phyloP scores from a whole-genome alignment of 2,797 vertebrate genomes.

The Crypturellus tataupa region DNA sequence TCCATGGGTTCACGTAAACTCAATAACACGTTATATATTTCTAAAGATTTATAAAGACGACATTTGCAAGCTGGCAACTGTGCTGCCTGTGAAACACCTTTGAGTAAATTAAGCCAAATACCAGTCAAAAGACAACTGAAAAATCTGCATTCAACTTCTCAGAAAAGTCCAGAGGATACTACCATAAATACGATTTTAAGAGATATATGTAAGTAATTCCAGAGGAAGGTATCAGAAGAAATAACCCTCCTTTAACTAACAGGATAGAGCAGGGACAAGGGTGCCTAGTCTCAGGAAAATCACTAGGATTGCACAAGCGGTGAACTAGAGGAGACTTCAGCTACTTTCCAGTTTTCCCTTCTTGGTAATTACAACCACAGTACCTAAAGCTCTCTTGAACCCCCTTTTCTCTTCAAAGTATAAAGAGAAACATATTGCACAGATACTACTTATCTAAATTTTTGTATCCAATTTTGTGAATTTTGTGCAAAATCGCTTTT shows the following conservation, averaged over 20 bases:
- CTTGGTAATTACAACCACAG: fast-evolving
- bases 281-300: neutral
- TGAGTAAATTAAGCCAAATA: neutral
- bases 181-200: neutral
- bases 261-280: neutral
- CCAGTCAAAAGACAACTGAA: neutral
- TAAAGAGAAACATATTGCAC: neutral
- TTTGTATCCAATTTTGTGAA: fast-evolving
- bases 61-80: neutral
- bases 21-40: neutral
- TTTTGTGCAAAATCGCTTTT: neutral
- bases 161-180: neutral
- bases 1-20: neutral
- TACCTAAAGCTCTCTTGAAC: neutral
- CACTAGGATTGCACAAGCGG: neutral
- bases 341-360: neutral
- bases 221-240: neutral
- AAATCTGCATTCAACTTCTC: neutral
- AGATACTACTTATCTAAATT: neutral
- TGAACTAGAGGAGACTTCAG: neutral
- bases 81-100: neutral
- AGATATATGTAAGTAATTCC: neutral
- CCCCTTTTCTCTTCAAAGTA: neutral
- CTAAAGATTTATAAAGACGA: neutral
- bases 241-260: neutral